Percentiles rank a stretch among this genome's conserved stretches.
These are phyloP conservation scores for Stomatorhinus walkeri DNA, from an alignment of 2,797 vertebrate genomes.

Conservation along the genomic window DNA sequence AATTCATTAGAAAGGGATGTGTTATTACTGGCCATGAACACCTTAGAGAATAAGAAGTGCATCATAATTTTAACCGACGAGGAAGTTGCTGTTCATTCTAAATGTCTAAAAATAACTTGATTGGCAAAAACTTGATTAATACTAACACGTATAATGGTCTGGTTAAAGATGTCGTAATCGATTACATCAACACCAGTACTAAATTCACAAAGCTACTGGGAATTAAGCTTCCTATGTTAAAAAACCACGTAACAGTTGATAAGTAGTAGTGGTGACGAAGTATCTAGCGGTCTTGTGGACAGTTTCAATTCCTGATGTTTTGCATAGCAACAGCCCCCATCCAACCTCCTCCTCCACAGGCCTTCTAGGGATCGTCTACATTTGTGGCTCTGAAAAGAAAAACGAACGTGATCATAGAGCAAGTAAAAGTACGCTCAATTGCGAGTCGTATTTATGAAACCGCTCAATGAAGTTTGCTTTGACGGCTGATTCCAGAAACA, in stretches of 20 bases:
- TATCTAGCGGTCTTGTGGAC: slow-evolving; percentile 42
- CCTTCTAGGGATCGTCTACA: slow-evolving; percentile 47
- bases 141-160: not conserved
- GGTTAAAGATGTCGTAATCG: not conserved
- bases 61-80: not conserved
- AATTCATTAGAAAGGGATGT: not conserved
- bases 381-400: slow-evolving; percentile 33
- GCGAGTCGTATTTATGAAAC: accelerated
- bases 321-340: slow-evolving; percentile 71
- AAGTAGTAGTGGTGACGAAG: slow-evolving; percentile 21
- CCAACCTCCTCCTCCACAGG: slow-evolving; percentile 32
- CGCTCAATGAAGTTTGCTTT: not conserved
- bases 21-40: not conserved
- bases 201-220: not conserved
- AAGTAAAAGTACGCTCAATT: not conserved
- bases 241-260: not conserved
- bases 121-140: not conserved
- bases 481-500: not conserved
- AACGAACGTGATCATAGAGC: slow-evolving; percentile 37
- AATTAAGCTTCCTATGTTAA: not conserved
- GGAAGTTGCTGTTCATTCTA: not conserved
- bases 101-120: not conserved
- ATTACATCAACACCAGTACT: not conserved
- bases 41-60: not conserved
- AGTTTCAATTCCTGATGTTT: slow-evolving; percentile 64